Evolutionary conservation across 1,140 invertebrate genomes (phyloP).

Genomic region (Ridgeia piscesae): DNA sequence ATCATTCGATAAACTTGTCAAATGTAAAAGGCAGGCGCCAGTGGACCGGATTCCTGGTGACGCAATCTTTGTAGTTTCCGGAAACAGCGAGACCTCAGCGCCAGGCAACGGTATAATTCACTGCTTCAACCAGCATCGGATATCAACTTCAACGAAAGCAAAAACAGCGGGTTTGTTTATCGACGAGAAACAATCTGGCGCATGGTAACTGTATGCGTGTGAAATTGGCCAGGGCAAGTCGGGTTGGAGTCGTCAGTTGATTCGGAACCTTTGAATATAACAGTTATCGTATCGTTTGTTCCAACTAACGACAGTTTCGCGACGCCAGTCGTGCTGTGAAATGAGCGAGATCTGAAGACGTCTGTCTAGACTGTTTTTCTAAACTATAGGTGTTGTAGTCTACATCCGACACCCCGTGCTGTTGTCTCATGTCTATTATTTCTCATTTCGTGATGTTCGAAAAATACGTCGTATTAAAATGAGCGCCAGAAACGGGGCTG

Average conservation of each 20-base stretch:
- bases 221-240: not conserved
- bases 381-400: not conserved
- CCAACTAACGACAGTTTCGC: not conserved
- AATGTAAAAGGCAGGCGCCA: not conserved
- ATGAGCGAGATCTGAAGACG: not conserved
- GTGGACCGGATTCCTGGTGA: not conserved
- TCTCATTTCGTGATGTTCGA: not conserved
- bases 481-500: too few species aligned
- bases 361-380: not conserved
- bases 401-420: not conserved
- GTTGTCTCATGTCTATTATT: not conserved
- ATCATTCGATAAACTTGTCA: slow-evolving; percentile 1
- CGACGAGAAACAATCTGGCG: not conserved
- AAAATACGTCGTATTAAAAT: not conserved
- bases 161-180: not conserved
- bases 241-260: not conserved
- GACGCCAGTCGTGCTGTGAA: not conserved
- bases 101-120: not conserved
- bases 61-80: not conserved
- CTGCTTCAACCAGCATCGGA: not conserved
- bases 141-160: not conserved
- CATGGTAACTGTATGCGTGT: not conserved
- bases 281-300: not conserved
- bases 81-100: not conserved
- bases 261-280: not conserved